phyloP scores from a whole-genome alignment of 2,113 vertebrate species.

The Bothrops jararaca region DNA sequence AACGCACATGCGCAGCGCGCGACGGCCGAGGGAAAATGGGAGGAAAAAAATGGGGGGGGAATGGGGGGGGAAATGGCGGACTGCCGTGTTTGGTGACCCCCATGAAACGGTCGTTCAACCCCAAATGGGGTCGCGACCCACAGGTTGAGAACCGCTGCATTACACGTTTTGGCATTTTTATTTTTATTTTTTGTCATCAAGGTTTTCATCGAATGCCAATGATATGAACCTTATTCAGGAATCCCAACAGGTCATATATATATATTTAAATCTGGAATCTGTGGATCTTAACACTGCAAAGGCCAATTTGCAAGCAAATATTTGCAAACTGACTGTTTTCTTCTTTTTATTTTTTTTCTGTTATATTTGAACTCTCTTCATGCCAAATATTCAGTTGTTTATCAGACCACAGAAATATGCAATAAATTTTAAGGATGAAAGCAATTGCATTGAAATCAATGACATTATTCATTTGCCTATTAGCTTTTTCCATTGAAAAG shows the following conservation, averaged over 20 bases:
- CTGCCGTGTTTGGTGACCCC: too few relatives aligned
- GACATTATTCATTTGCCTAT: slow-evolving; percentile 29
- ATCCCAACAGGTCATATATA: background rate
- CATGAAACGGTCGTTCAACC: too few relatives aligned
- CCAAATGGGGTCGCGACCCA: too few relatives aligned
- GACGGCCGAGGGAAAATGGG: too few relatives aligned
- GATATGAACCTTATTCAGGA: background rate
- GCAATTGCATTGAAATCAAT: slow-evolving; percentile 20
- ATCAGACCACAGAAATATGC: background rate
- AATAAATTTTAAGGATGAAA: slow-evolving; percentile 26
- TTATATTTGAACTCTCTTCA: background rate
- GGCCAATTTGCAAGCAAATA: background rate
- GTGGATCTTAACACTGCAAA: background rate
- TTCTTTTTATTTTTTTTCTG: background rate
- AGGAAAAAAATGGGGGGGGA: too few relatives aligned
- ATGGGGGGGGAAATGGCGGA: too few relatives aligned
- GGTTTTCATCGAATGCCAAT: background rate
- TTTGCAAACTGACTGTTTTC: background rate
- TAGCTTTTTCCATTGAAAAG: slow-evolving; percentile 17
- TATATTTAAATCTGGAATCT: background rate
- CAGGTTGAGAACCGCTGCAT: too few relatives aligned
- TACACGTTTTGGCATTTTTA: background rate
- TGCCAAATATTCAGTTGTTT: background rate
- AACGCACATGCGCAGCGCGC: too few relatives aligned
- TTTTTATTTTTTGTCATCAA: background rate